Base-by-base conservation (phyloP, 2,797 vertebrate genomes). In the Spea hammondii region DNA sequence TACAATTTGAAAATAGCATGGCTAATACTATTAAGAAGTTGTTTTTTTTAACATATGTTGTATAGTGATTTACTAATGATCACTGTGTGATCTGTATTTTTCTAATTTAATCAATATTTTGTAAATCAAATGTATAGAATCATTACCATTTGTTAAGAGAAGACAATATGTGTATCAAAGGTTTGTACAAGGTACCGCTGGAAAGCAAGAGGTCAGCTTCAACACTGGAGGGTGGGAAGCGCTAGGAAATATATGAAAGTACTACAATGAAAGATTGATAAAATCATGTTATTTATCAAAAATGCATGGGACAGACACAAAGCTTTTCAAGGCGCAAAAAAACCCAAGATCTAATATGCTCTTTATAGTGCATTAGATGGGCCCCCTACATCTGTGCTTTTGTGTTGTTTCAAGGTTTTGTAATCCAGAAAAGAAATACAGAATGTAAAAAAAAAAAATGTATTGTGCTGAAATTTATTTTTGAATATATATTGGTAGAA, bases 201-300 rank as follows among this genome's bases (percentile, higher is more conserved):
- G 70, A 57, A 82, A 74, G 75, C 75, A 54, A 82, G 80, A 78
- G 80, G 80, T 82, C 80, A 82, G 67, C 65, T 78, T 70, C 74
- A 74, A 77, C 77, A 74, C 75, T 77, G 72, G 80, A 78, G 80
- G 75, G 78, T 80, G 66, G 72, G 65, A 74, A 70, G 80, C 80
- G 73, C 80, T 57, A 14, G 80, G 75, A 82, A 74, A 77, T 78
- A 57, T 64, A 44, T 74, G 80, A 75, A 82, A 82, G 75, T 82
- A 82, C 70, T 82, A 77, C 70, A 82, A 76, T 65, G 80, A 57
- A 78, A 64, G 80, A 65, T 62, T 62, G 70, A 73, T 73, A 70
- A 78, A 82, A 77, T 78, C 75, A 77, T 77, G 75, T 65, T 77
- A 82, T 77, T 79, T 82, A 82, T 77, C 70, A 82, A 69, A 82